Evolutionary conservation across 2,113 vertebrate genomes (phyloP), one percentile per base, ranked within the genome.

Genomic region (Ceyx melanurus): DNA sequence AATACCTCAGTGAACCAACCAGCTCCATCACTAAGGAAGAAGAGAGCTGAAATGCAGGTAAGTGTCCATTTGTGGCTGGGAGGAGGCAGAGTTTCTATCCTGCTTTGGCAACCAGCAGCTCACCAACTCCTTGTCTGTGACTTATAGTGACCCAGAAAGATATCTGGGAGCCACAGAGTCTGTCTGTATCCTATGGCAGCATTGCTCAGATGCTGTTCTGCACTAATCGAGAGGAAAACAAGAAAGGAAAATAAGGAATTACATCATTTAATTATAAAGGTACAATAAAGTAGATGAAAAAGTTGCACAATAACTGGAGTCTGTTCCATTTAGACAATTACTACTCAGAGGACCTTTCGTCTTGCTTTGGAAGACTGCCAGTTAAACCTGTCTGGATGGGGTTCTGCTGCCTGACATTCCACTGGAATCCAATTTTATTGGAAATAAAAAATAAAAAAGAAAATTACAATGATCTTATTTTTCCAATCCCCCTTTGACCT

Each of bases 261-360:
- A 17, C 68, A 86, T 94, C 23, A 92, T 93, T 96, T 94, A 79
- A 95, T 96, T 96, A 79, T 76, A 95, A 86, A 96, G 70, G 45
- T 95, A 86, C 85, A 84, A 82, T 95, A 82, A 94, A 94, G 81
- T 74, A 88, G 66, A 94, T 66, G 67, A 75, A 85, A 92, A 95
- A 93, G 88, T 82, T 82, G 58, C 79, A 72, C 70, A 76, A 84
- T 79, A 95, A 89, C 71, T 31, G 45, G 60, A 90, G 87, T 86
- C 79, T 84, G 37, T 84, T 96, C 86, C 91, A 91, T 82, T 95
- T 94, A 84, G 86, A 91, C 90, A 82, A 84, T 95, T 89, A 76
- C 89, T 78, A 64, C 75, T 79, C 61, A 50, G 87, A 94, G 75
- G 88, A 89, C 45, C 86, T 95, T 92, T 95, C 80, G 64, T 92